phyloP scores from a whole-genome alignment of 2,797 vertebrate genomes.

The Onychomys leucogaster region DNA sequence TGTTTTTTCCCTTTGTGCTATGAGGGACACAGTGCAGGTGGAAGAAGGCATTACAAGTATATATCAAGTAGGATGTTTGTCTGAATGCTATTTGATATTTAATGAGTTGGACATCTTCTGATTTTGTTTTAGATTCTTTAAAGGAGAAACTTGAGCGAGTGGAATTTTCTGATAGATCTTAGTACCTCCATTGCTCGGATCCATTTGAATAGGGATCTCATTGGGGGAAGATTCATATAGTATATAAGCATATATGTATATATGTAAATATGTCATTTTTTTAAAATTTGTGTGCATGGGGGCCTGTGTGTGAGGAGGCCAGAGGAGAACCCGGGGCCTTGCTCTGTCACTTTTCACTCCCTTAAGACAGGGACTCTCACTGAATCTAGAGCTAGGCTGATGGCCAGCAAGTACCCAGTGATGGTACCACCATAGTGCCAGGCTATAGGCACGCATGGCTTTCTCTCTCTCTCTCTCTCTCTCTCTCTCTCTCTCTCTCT shows the following conservation, averaged over 20 bases:
- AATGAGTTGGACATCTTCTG: background rate
- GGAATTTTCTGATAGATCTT: background rate
- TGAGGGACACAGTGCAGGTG: background rate
- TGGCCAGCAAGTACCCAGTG: background rate
- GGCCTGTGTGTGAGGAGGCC: background rate
- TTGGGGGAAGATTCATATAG: background rate
- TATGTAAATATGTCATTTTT: background rate
- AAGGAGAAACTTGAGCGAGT: background rate
- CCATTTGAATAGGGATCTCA: background rate
- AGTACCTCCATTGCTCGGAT: background rate
- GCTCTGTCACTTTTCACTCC: background rate
- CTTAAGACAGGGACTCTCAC: background rate
- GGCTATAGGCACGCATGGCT: background rate
- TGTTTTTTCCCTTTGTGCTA: background rate
- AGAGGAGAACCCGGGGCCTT: background rate
- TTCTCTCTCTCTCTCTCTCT: no score
- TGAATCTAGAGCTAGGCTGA: background rate
- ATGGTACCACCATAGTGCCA: background rate
- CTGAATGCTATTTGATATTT: background rate
- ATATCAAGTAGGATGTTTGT: background rate
- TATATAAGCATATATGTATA: no score
- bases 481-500: no score
- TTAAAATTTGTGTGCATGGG: background rate
- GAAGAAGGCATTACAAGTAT: background rate
- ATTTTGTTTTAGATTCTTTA: background rate